These are phyloP conservation scores for Bryconaethiops microstoma DNA, from an alignment of 2,797 vertebrate species.

Conservation along the genomic window DNA sequence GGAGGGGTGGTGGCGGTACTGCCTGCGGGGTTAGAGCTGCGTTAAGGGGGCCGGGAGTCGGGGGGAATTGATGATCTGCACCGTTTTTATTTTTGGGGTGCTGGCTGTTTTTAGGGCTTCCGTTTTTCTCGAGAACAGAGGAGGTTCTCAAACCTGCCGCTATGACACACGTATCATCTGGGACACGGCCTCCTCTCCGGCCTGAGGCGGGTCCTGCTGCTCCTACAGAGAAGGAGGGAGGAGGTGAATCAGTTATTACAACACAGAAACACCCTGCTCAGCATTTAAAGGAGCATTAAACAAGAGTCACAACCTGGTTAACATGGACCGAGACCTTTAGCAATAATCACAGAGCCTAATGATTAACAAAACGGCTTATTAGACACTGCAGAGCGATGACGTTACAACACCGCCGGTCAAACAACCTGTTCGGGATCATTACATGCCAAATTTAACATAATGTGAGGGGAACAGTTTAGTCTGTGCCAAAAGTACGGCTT, in stretches of 20 bases:
- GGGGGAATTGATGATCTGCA: constrained; percentile 13
- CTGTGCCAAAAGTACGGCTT: no score
- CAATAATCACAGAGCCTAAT: no score
- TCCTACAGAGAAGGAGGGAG: constrained; percentile 52
- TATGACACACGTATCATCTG: constrained; percentile 95
- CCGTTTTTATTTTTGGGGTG: constrained; percentile 16
- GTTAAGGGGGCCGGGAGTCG: background rate
- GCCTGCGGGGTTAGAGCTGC: constrained; percentile 29
- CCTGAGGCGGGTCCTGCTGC: constrained; percentile 83
- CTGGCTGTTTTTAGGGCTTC: constrained; percentile 18
- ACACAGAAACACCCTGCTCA: constrained; percentile 37
- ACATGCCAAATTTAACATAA: no score
- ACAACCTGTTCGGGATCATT: no score
- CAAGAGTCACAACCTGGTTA: background rate
- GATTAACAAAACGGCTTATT: no score
- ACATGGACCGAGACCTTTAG: background rate
- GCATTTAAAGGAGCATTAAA: background rate
- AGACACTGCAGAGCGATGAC: no score
- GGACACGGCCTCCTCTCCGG: constrained; percentile 89
- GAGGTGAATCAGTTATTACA: constrained; percentile 26
- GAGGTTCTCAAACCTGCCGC: constrained; percentile 58
- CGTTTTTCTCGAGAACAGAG: constrained; percentile 24
- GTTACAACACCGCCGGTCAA: no score
- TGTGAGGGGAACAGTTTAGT: no score
- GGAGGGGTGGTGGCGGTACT: background rate